phyloP scores from a whole-genome alignment of 2,888 invertebrate species.

The Aleiodes testaceus region DNA sequence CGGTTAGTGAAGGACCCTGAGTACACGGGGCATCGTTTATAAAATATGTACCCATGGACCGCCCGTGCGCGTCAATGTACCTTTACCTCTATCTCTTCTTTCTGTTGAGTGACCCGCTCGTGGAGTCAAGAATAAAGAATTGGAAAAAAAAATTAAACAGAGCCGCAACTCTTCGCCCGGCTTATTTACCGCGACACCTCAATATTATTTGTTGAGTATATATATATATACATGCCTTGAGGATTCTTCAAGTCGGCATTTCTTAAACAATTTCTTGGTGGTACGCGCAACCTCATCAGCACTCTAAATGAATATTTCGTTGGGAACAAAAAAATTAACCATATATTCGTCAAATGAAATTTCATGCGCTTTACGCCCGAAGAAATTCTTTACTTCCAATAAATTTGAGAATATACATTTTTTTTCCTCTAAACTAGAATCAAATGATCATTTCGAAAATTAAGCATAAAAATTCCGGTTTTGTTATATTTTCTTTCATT shows the following conservation, averaged over 20 bases:
- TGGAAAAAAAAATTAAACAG: not conserved
- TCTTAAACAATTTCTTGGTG: constrained; percentile 28
- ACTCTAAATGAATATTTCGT: constrained; percentile 30
- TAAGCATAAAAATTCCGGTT: no score
- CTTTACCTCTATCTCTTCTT: constrained; percentile 6
- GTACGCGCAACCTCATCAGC: constrained; percentile 24
- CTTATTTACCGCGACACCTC: constrained; percentile 47
- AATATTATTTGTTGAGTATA: constrained; percentile 36
- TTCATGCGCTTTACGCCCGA: not conserved
- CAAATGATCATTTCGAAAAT: not conserved
- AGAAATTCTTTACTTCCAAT: not conserved
- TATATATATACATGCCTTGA: constrained; percentile 2
- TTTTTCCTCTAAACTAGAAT: no score
- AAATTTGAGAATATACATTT: no score
- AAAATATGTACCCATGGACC: constrained; percentile 24
- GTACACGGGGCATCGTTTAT: constrained; percentile 9
- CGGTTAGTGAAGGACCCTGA: constrained; percentile 1
- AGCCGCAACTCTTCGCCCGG: constrained; percentile 12
- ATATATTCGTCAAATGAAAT: not conserved
- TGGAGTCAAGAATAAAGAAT: no score
- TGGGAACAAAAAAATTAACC: constrained; percentile 25
- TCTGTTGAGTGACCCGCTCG: not conserved
- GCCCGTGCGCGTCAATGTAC: constrained; percentile 10
- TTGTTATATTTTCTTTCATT: no score
- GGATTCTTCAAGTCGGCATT: constrained; percentile 10